phyloP scores from a whole-genome alignment of 1,140 invertebrate genomes.

The Pseudomyrmex sp. region DNA sequence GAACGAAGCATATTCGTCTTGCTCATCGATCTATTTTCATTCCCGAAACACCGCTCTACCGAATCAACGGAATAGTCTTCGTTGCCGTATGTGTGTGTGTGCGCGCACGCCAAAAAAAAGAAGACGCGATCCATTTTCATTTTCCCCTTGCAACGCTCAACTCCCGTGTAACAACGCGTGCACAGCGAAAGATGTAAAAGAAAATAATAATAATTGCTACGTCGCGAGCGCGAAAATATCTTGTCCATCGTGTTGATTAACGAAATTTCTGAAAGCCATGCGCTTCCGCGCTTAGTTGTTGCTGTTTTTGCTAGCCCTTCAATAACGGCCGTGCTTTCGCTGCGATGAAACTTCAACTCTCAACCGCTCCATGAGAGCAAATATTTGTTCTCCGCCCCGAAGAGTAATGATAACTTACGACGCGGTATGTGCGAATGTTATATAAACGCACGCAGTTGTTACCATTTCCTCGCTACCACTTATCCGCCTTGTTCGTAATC shows the following conservation, averaged over 20 bases:
- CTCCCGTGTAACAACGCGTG: slow-evolving; percentile 18
- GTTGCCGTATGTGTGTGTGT: neutral
- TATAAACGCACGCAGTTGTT: neutral
- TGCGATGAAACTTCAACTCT: slow-evolving; percentile 1
- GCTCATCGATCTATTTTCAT: slow-evolving; percentile 60
- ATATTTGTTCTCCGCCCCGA: slow-evolving; percentile 51
- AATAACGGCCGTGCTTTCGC: slow-evolving; percentile 1
- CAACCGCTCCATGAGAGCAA: neutral
- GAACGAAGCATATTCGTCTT: slow-evolving; percentile 54
- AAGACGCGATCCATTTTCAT: slow-evolving; percentile 55
- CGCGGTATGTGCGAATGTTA: neutral
- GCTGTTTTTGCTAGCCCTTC: neutral
- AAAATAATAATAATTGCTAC: slow-evolving; percentile 11
- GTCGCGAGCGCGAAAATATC: slow-evolving; percentile 4
- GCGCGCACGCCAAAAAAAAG: slow-evolving; percentile 32
- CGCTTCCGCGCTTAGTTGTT: neutral
- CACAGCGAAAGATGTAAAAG: slow-evolving; percentile 27
- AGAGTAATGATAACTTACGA: slow-evolving; percentile 13
- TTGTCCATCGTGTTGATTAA: slow-evolving; percentile 36
- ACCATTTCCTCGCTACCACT: neutral
- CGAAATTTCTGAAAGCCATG: slow-evolving; percentile 4
- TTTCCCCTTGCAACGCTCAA: slow-evolving; percentile 38
- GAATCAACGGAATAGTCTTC: slow-evolving; percentile 56
- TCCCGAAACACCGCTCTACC: slow-evolving; percentile 36
- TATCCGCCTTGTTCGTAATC: neutral